A percentile compares a stretch with the other conserved stretches of the same genome.
Evolutionary conservation across 2,113 vertebrate species (phyloP).

Genomic region (Sialia sialis): DNA sequence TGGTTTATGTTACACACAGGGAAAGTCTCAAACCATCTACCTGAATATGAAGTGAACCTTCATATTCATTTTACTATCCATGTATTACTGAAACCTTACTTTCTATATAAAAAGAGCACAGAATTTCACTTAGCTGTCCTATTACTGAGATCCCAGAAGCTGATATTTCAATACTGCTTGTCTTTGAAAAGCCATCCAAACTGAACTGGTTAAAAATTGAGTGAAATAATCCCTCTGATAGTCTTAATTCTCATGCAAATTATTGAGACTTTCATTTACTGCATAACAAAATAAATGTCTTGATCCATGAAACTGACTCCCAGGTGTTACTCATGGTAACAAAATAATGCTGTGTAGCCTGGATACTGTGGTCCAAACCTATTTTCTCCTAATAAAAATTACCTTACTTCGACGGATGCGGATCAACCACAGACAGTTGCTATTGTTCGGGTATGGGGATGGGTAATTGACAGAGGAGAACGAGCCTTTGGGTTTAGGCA

Average conservation of each 20-base stretch:
- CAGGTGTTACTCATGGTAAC: neutral
- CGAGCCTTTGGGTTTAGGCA: slow-evolving; percentile 16
- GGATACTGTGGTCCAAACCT: neutral
- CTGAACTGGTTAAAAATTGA: neutral
- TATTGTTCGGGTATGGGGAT: slow-evolving; percentile 30
- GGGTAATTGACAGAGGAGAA: slow-evolving; percentile 59
- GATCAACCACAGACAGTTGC: slow-evolving; percentile 64
- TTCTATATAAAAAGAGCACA: neutral
- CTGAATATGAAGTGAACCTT: neutral
- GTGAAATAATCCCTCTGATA: neutral
- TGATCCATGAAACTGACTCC: neutral
- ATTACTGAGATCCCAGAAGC: neutral
- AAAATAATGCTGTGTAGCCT: neutral
- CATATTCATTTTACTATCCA: neutral
- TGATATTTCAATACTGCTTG: neutral
- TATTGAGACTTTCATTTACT: neutral
- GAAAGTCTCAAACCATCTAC: neutral
- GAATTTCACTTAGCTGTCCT: neutral
- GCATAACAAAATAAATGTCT: neutral
- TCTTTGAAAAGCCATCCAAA: neutral
- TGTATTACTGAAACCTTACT: neutral
- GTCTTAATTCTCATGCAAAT: neutral
- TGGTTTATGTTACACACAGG: neutral
- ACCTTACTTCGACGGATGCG: slow-evolving; percentile 47
- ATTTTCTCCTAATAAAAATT: neutral